These are phyloP conservation scores for Morone chrysops DNA, from an alignment of 2,113 vertebrate genomes.

Conservation along the genomic window DNA sequence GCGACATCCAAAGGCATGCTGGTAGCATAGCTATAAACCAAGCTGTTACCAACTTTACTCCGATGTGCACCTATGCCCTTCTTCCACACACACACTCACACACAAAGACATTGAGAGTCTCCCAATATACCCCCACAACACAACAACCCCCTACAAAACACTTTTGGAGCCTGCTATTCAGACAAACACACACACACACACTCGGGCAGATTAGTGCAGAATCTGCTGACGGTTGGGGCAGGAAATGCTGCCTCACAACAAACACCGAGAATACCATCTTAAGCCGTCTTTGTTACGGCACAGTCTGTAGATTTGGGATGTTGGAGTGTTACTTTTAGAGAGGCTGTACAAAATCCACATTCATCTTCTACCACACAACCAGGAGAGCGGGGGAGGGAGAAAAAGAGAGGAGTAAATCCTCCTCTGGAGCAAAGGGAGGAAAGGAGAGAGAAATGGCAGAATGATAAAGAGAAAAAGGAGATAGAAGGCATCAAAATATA, in stretches of 20 bases:
- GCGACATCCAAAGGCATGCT: not conserved
- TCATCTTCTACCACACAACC: conserved; percentile 32
- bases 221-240: conserved; percentile 51
- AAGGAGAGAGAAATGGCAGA: conserved; percentile 8
- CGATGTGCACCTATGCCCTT: not conserved
- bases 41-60: not conserved
- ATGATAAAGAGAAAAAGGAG: not conserved
- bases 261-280: conserved; percentile 40
- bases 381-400: conserved; percentile 17
- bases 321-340: conserved; percentile 47
- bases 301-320: conserved; percentile 39
- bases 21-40: not conserved
- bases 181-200: conserved; percentile 30
- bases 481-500: conserved; percentile 5
- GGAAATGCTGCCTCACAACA: conserved; percentile 44
- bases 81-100: not conserved
- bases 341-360: conserved; percentile 30
- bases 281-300: conserved; percentile 44
- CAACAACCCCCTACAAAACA: conserved; percentile 28
- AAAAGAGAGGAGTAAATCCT: conserved; percentile 28
- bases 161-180: conserved; percentile 6
- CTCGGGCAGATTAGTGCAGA: conserved; percentile 46
- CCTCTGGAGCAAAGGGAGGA: not conserved
- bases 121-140: conserved; percentile 11
- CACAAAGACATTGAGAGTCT: not conserved